Conservation (phyloP, 2,113 vertebrate genomes). For the Cygnus buccinator region DNA sequence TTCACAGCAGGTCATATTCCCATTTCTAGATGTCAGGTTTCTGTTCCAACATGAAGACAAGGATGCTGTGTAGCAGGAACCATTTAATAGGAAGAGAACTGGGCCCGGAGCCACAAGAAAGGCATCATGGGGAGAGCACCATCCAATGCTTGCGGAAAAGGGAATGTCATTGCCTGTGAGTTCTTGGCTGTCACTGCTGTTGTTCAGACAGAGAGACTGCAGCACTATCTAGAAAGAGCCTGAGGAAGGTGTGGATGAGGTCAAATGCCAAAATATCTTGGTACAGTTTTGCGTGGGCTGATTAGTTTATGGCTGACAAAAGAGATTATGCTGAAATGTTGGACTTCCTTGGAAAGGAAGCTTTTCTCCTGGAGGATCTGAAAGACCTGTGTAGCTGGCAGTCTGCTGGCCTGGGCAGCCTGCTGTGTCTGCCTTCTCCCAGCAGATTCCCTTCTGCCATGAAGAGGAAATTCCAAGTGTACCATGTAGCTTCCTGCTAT, state of each 20-base stretch:
- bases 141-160: not conserved
- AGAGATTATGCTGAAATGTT: not conserved
- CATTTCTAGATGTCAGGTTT: not conserved
- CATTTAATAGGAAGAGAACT: not conserved
- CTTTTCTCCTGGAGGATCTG: not conserved
- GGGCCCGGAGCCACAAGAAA: not conserved
- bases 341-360: not conserved
- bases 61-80: not conserved
- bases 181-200: not conserved
- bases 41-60: not conserved
- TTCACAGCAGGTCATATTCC: not conserved
- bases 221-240: not conserved
- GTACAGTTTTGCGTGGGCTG: not conserved
- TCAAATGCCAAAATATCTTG: not conserved
- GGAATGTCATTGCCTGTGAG: not conserved
- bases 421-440: not conserved
- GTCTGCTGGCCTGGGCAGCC: not conserved
- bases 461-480: slow-evolving; percentile 12
- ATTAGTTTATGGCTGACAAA: not conserved
- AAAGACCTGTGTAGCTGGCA: not conserved
- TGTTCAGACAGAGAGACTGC: not conserved
- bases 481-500: not conserved
- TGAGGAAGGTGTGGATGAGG: not conserved
- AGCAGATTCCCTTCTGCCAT: not conserved
- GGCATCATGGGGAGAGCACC: not conserved